Evolutionary conservation across 2,888 invertebrate species (phyloP).

Genomic region (Cerastoderma edule): DNA sequence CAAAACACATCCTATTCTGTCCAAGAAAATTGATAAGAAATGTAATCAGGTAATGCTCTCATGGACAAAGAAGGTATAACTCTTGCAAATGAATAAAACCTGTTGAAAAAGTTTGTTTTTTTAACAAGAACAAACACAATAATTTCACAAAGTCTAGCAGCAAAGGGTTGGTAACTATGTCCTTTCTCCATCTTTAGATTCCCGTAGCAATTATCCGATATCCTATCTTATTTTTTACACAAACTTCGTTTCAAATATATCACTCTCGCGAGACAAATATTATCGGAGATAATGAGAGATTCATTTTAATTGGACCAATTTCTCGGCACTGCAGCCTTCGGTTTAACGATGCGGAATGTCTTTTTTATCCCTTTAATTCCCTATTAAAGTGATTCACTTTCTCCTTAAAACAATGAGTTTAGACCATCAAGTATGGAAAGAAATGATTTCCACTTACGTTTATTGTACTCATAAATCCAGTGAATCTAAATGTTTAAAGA

Average conservation of each 20-base stretch:
- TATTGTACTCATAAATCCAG: too few relatives aligned
- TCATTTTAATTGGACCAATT: conserved; percentile 37
- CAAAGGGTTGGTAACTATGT: too few relatives aligned
- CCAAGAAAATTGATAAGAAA: too few relatives aligned
- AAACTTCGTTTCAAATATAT: conserved; percentile 36
- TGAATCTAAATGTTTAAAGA: too few relatives aligned
- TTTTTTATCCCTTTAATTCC: conserved; percentile 53
- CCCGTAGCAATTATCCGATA: conserved; percentile 16
- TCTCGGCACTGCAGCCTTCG: conserved; percentile 12
- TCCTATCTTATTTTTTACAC: conserved; percentile 1
- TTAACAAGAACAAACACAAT: too few relatives aligned
- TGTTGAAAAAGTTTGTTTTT: too few relatives aligned
- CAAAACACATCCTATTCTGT: too few relatives aligned
- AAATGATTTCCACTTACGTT: conserved; percentile 23
- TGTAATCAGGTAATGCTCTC: too few relatives aligned
- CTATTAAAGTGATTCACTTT: conserved; percentile 60
- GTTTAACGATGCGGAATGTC: conserved; percentile 18
- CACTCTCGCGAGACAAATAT: conserved; percentile 38
- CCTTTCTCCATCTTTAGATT: conserved; percentile 1
- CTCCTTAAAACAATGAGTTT: conserved; percentile 29
- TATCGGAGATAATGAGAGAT: conserved; percentile 34
- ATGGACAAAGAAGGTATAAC: too few relatives aligned
- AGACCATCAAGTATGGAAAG: neutral
- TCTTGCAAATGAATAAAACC: too few relatives aligned
- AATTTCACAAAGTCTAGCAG: too few relatives aligned